These are phyloP conservation scores for Drosophila mojavensis DNA, from an alignment of 1,140 invertebrate species.

Conservation along the genomic window DNA sequence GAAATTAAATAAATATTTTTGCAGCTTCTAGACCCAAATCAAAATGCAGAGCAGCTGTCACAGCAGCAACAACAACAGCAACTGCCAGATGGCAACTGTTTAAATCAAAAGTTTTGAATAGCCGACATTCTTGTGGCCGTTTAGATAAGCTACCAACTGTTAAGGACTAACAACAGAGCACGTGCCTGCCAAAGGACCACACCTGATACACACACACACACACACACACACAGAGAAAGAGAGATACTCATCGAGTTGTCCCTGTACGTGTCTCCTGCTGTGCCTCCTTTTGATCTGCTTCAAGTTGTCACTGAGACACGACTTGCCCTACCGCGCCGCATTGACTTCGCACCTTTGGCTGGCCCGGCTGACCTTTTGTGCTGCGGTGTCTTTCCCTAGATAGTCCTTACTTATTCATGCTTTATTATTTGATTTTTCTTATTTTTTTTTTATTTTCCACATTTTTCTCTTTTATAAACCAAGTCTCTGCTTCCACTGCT, in stretches of 20 bases:
- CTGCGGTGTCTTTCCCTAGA: conserved; percentile 19
- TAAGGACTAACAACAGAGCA: conserved; percentile 28
- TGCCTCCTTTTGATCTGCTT: conserved; percentile 19
- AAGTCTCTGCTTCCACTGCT: not conserved
- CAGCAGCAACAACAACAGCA: conserved; percentile 25
- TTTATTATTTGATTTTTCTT: conserved; percentile 30
- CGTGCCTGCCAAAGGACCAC: conserved; percentile 19
- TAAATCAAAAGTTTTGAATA: conserved; percentile 48
- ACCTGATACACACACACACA: conserved; percentile 1
- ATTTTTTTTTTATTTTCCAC: no score
- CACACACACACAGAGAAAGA: not conserved
- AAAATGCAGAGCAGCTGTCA: conserved; percentile 68
- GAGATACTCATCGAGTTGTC: not conserved
- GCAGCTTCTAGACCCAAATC: conserved; percentile 59
- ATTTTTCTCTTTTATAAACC: conserved; percentile 9
- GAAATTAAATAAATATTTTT: conserved; percentile 76
- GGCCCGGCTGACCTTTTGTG: conserved; percentile 46
- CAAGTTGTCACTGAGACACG: conserved; percentile 11
- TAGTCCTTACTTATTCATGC: conserved; percentile 37
- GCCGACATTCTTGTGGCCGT: conserved; percentile 31
- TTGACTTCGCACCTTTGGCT: conserved; percentile 28
- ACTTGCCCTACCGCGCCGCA: conserved; percentile 5
- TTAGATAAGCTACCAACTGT: conserved; percentile 39
- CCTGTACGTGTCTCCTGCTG: conserved; percentile 7
- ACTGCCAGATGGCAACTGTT: conserved; percentile 25